Conservation (phyloP, 2,797 vertebrate species). For the Sebastes taczanowskii region DNA sequence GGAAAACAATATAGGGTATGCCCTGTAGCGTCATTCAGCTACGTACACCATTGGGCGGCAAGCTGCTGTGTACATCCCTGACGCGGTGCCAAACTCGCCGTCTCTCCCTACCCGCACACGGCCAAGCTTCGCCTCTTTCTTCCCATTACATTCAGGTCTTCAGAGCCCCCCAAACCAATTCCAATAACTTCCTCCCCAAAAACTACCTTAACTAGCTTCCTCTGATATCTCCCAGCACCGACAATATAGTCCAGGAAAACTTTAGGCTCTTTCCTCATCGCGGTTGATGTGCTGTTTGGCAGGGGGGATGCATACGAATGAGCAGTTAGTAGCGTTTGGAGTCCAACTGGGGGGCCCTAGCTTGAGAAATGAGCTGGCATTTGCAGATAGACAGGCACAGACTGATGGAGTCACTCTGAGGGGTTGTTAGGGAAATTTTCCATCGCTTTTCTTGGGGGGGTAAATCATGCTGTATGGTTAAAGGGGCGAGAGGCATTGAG, state of each 20-base stretch:
- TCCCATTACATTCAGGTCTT: slow-evolving; percentile 44
- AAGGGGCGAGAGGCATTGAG: slow-evolving; percentile 8
- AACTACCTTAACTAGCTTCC: slow-evolving; percentile 45
- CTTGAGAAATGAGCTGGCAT: slow-evolving; percentile 81
- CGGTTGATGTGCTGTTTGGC: slow-evolving; percentile 75
- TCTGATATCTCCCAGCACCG: slow-evolving; percentile 59
- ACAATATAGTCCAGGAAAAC: slow-evolving; percentile 61
- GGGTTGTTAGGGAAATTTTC: slow-evolving; percentile 65
- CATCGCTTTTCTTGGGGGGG: slow-evolving; percentile 65
- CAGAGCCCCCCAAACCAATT: slow-evolving; percentile 41
- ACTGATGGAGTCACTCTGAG: slow-evolving; percentile 72
- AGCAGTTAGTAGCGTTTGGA: slow-evolving; percentile 67
- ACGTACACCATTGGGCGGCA: not conserved
- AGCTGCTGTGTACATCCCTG: not conserved
- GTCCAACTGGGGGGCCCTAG: slow-evolving; percentile 65
- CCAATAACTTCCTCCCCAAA: slow-evolving; percentile 7
- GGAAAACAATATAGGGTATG: slow-evolving; percentile 8
- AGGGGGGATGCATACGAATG: slow-evolving; percentile 74
- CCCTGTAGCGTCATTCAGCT: not conserved
- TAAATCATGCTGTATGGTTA: slow-evolving; percentile 60
- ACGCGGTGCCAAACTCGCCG: not conserved
- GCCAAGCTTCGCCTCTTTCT: slow-evolving; percentile 37
- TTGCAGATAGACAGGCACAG: slow-evolving; percentile 78
- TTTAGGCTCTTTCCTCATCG: slow-evolving; percentile 62
- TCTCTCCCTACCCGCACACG: not conserved